Base-by-base conservation (phyloP, 2,797 vertebrate species). In the Tragelaphus eurycerus region DNA sequence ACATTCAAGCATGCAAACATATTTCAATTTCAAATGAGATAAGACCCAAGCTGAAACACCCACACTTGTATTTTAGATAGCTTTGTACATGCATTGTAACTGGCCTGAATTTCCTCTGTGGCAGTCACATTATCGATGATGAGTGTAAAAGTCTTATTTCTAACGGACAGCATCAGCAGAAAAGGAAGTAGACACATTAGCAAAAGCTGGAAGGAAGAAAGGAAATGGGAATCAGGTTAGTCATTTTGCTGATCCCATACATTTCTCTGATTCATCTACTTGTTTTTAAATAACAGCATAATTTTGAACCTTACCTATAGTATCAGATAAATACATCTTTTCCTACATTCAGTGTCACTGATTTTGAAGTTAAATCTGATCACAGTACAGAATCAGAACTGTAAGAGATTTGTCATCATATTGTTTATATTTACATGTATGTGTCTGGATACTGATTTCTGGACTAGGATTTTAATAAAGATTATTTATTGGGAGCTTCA, bases 11-110 rank as follows among this genome's bases (percentile, higher is more conserved):
- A 98, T 98, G 98, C 98, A 99, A 98, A 98, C 97, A 98, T 98
- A 99, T 98, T 98, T 98, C 98, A 99, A 98, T 99, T 99, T 99
- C 98, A 99, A 99, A 99, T 99, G 98, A 99, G 98, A 98, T 97
- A 98, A 98, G 98, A 98, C 96, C 95, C 89, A 98, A 27, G 29
- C 96, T 96, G 96, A 98, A 99, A 98, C 92, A 0, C 98, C 98
- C 98, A 98, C 98, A 98, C 98, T 98, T 98, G 95, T 21, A 96
- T 98, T 98, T 98, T 98, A 98, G 96, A 98, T 98, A 98, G 97
- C 93, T 98, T 97, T 98, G 92, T 98, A 98, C 89, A 79, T 8
- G 7, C 95, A 97, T 98, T 98, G 97, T 97, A 98, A 98, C 95
- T 97, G 97, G 96, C 96, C 98, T 98, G 97, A 92, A 98, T 98